Conservation (phyloP, 2,113 vertebrate genomes). For the Bufo gargarizans region DNA sequence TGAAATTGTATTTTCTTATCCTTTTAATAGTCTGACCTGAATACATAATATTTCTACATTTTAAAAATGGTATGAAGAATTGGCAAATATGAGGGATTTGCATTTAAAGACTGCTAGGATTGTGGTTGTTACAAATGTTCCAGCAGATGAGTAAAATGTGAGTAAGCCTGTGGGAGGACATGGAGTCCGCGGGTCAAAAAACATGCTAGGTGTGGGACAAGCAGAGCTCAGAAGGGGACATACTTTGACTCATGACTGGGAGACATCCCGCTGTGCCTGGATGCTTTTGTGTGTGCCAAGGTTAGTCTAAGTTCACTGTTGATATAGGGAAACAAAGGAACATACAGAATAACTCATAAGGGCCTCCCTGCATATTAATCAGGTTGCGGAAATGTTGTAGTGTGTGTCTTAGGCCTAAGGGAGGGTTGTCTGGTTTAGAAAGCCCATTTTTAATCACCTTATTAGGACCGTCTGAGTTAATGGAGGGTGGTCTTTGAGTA, state of each 20-base stretch:
- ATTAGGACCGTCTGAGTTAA: neutral
- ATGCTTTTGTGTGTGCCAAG: neutral
- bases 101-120: neutral
- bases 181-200: neutral
- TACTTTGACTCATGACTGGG: slow-evolving; percentile 37
- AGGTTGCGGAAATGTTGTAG: neutral
- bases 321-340: slow-evolving; percentile 22
- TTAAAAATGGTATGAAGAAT: neutral
- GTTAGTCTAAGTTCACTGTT: slow-evolving; percentile 43
- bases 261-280: slow-evolving; percentile 1
- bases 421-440: neutral
- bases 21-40: neutral
- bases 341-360: slow-evolving; percentile 19
- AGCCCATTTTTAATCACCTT: neutral
- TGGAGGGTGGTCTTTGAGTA: neutral
- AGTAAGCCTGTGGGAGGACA: slow-evolving; percentile 45
- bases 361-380: slow-evolving; percentile 26
- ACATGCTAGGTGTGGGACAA: slow-evolving; percentile 34
- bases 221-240: slow-evolving; percentile 38
- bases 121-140: neutral
- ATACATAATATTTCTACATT: neutral
- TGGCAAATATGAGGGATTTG: neutral
- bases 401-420: neutral
- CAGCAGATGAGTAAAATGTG: slow-evolving; percentile 21
- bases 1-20: no score